These are phyloP conservation scores for Tribolium madens DNA, from an alignment of 1,140 invertebrate genomes.

Conservation along the genomic window DNA sequence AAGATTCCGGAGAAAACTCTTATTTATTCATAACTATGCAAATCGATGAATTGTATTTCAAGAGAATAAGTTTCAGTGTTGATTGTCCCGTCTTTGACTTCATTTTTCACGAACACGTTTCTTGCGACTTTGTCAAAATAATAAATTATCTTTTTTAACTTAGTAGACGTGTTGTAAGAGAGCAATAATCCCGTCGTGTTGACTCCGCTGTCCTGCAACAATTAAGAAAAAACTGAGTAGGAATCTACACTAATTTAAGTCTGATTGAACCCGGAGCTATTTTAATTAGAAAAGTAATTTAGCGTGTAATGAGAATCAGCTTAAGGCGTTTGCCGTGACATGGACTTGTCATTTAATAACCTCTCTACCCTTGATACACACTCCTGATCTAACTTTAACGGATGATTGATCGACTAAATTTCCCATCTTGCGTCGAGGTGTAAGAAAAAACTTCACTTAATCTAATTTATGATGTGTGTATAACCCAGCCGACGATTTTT, in stretches of 20 bases:
- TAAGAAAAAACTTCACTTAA: conserved; percentile 23
- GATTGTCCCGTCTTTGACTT: conserved; percentile 22
- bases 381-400: conserved; percentile 37
- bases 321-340: conserved; percentile 22
- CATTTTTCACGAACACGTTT: conserved; percentile 33
- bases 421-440: conserved; percentile 24
- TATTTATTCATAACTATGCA: conserved; percentile 14
- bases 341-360: conserved; percentile 40
- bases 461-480: conserved; percentile 38
- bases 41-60: conserved; percentile 25
- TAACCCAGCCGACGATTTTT: background rate
- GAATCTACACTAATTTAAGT: conserved; percentile 37
- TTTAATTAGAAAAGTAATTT: conserved; percentile 46
- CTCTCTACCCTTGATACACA: conserved; percentile 30
- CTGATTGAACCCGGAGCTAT: conserved; percentile 34
- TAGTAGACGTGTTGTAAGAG: background rate
- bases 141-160: conserved; percentile 18
- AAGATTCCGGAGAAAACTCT: background rate
- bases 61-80: background rate
- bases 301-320: conserved; percentile 41
- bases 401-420: conserved; percentile 37
- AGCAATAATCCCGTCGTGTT: background rate
- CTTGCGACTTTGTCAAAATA: conserved; percentile 11
- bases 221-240: conserved; percentile 14
- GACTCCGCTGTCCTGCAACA: conserved; percentile 1